Base-by-base conservation (phyloP, 2,113 vertebrate species). In the Seriola quinqueradiata region DNA sequence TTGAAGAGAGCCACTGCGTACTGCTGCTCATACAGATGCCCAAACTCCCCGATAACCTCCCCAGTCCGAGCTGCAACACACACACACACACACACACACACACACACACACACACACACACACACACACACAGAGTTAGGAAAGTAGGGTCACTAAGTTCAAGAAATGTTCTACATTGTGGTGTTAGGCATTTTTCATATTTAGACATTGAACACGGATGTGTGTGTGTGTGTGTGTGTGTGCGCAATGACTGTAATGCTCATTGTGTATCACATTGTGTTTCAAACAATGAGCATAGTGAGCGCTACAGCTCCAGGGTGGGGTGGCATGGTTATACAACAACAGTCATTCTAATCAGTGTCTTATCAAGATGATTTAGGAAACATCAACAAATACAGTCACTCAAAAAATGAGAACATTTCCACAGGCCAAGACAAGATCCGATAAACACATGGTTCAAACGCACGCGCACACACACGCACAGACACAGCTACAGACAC, bases 1-100 rank as follows among this genome's bases (percentile, higher is more conserved):
- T 96, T 97, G 92, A 99, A 98, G 77, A 99, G 97, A 0, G 97
- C 97, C 0, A 99, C 95, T 0, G 95, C 96, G 1, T 97, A 97
- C 89, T 99, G 98, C 89, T 97, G 96, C 86, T 93, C 87, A 1
- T 97, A 99, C 65, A 97, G 95, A 0, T 25, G 92, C 9, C 95
- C 93, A 34, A 99, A 97, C 80, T 97, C 95, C 0, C 72, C 87
- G 87, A 97, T 96, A 84, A 98, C 93, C 93, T 94, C 94, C 11
- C 87, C 89, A 0, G 97, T 97, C 60, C 85, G 96, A 76, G 95
- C 97, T 98, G 95, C 32, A 92, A 93, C 25, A 87, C 42, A 87
- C 5, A 84, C 1, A 75, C 19, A 59, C 9, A 72, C 21, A 68
- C 42, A 60, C 66, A 46, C 23, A 63, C 3, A 61, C 32, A 68